Conservation (phyloP, 2,888 invertebrate genomes). For the Eupithecia exiguata region DNA sequence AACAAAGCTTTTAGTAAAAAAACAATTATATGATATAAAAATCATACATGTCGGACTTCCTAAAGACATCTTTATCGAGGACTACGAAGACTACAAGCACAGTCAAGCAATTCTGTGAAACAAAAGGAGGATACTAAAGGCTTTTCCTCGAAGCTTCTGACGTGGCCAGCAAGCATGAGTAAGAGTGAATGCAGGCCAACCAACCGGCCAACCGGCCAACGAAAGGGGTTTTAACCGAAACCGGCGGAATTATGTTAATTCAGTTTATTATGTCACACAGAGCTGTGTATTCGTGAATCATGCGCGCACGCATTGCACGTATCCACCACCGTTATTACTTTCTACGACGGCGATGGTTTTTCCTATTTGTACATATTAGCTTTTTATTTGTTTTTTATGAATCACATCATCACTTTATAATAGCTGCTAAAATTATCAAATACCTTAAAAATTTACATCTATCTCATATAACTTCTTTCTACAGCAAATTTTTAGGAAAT, state of each 20-base stretch:
- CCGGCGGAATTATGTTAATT: conserved; percentile 76
- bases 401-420: background rate
- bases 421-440: background rate
- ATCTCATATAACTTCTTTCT: background rate
- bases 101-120: conserved; percentile 41
- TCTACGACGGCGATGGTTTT: conserved; percentile 67
- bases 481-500: background rate
- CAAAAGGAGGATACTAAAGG: conserved; percentile 22
- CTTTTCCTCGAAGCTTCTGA: conserved; percentile 28
- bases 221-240: conserved; percentile 66
- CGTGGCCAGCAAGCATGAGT: conserved; percentile 41
- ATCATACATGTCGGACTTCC: background rate
- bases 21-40: background rate
- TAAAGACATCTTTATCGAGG: background rate
- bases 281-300: conserved; percentile 76
- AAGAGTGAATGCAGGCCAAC: conserved; percentile 54
- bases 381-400: conserved; percentile 29
- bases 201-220: conserved; percentile 49
- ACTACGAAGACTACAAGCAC: conserved; percentile 1
- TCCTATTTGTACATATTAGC: conserved; percentile 48
- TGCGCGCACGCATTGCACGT: conserved; percentile 61
- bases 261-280: conserved; percentile 81
- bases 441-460: background rate
- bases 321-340: conserved; percentile 79
- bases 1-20: background rate